Evolutionary conservation across 2,797 vertebrate genomes (phyloP), one percentile per base, ranked within the genome.

Genomic region (Sebastes oblongus): DNA sequence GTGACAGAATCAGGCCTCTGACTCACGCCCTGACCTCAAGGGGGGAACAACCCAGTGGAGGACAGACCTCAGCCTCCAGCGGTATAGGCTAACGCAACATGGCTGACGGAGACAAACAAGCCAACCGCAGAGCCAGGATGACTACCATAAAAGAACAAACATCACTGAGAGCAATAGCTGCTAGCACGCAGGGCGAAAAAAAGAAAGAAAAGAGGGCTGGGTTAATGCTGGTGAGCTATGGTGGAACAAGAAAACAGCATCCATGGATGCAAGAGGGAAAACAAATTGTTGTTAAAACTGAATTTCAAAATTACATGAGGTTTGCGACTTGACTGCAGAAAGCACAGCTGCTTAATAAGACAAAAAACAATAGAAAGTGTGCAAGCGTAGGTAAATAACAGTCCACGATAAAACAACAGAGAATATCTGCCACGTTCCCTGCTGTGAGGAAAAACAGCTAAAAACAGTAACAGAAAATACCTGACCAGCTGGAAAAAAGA

Each of bases 1-100:
- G 93, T 93, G 93, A 95, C 87, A 88, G 93, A 95, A 93, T 94
- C 90, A 94, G 94, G 91, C 84, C 91, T 94, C 90, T 95, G 93
- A 95, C 92, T 95, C 92, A 95, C 78, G 8, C 83, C 86, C 82
- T 89, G 90, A 93, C 93, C 93, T 92, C 79, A 79, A 88, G 93
- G 78, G 70, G 80, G 83, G 81, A 88, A 88, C 84, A 91, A 92
- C 91, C 88, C 91, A 83, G 77, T 83, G 77, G 90, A 93, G 91
- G 91, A 91, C 91, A 89, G 88, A 90, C 80, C 82, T 86, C 78
- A 54, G 80, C 92, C 89, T 88, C 60, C 62, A 90, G 92, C 78
- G 32, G 78, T 56, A 46, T 46, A 16, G 27, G 81, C 75, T 85
- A 89, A 91, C 68, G 67, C 87, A 92, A 86, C 76, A 61, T 77